A percentile compares a stretch with the other conserved stretches of the same genome.
Conservation (phyloP, 92 coral and sea anemone species). For the Heliopora coerulea region DNA sequence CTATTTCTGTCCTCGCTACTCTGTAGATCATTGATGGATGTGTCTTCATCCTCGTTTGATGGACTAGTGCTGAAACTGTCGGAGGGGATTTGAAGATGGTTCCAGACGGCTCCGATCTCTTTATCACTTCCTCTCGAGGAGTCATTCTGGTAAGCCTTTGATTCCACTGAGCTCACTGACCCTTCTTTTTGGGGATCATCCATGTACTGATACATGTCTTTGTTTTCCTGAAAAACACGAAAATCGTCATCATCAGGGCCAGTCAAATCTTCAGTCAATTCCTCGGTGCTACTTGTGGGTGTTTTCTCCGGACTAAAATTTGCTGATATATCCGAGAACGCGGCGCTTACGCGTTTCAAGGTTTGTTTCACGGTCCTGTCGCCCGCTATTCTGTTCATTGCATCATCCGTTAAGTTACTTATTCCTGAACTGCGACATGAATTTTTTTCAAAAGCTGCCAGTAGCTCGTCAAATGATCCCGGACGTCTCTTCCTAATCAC, state of each 20-base stretch:
- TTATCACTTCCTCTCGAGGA: not conserved
- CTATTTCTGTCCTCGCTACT: conserved; percentile 20
- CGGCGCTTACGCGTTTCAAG: conserved; percentile 32
- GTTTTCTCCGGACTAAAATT: conserved; percentile 34
- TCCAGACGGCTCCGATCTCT: not conserved
- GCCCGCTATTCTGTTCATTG: not conserved
- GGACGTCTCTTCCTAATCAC: not conserved
- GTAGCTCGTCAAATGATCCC: conserved; percentile 13
- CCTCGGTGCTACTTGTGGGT: conserved; percentile 25
- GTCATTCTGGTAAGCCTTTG: not conserved
- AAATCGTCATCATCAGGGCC: conserved; percentile 9
- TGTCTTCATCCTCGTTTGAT: not conserved
- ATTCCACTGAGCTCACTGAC: not conserved
- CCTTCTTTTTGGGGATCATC: not conserved
- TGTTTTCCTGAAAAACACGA: not conserved
- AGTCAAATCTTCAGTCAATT: conserved; percentile 18
- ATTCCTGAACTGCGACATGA: not conserved
- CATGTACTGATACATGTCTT: not conserved
- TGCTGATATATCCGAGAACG: conserved; percentile 34
- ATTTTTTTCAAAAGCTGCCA: not conserved
- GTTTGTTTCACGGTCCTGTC: conserved; percentile 17
- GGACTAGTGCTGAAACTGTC: not conserved
- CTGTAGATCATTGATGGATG: not conserved
- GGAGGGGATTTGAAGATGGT: not conserved
- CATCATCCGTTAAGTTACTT: conserved; percentile 9